Conservation (phyloP, 2,113 vertebrate species). For the Mustelus asterias region DNA sequence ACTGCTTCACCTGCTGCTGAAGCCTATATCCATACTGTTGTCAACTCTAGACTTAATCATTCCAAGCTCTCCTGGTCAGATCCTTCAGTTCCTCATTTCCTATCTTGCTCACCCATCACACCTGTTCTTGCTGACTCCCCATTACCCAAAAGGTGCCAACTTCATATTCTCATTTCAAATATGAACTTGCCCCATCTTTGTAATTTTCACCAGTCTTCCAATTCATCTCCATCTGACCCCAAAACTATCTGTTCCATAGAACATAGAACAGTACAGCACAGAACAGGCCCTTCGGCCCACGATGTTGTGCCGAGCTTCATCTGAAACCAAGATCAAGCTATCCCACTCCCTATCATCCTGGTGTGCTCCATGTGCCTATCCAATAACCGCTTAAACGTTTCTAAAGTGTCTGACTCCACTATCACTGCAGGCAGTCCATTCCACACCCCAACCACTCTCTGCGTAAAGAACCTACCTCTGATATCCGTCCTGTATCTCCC, state of each 20-base stretch:
- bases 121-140: background rate
- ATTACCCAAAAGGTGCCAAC: background rate
- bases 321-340: too few species aligned
- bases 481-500: too few species aligned
- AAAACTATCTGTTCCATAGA: background rate
- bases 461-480: too few species aligned
- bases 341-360: too few species aligned
- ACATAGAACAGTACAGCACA: too few species aligned
- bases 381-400: too few species aligned
- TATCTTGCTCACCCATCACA: background rate
- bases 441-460: too few species aligned
- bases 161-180: background rate
- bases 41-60: background rate
- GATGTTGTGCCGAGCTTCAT: too few species aligned
- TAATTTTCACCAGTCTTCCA: background rate
- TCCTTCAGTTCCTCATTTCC: background rate
- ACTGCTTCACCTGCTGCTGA: background rate
- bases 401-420: too few species aligned
- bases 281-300: too few species aligned
- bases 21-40: background rate
- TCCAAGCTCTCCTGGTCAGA: background rate
- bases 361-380: too few species aligned
- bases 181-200: background rate
- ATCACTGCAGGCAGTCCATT: too few species aligned
- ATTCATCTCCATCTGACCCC: background rate